Percentiles rank a stretch among this genome's conserved stretches.
These are phyloP conservation scores for Nicator chloris DNA, from an alignment of 2,113 vertebrate genomes.

Conservation along the genomic window DNA sequence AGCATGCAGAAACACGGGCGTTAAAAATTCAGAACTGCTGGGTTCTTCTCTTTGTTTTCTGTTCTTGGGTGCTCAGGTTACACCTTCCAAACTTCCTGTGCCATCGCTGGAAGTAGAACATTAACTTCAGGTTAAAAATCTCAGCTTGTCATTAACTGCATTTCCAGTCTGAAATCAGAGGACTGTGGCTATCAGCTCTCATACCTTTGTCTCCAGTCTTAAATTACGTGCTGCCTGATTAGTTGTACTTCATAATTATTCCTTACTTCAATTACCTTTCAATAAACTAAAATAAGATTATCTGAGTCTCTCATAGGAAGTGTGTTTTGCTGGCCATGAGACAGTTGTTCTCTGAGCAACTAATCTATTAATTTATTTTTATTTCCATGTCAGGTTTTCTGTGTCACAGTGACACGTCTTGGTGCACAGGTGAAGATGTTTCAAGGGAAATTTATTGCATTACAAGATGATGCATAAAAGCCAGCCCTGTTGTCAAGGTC, in stretches of 20 bases:
- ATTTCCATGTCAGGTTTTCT: background rate
- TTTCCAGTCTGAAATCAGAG: background rate
- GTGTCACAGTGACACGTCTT: background rate
- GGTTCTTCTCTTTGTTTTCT: background rate
- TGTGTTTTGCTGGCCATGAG: background rate
- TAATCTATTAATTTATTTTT: background rate
- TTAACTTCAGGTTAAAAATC: constrained; percentile 1
- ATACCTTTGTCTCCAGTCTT: background rate
- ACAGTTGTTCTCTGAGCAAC: background rate
- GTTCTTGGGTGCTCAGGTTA: background rate
- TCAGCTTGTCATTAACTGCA: background rate
- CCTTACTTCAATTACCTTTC: background rate
- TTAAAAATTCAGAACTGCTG: background rate
- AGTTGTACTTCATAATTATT: background rate
- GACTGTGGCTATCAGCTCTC: background rate
- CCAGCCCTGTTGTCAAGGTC: background rate
- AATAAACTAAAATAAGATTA: background rate
- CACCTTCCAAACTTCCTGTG: background rate
- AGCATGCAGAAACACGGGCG: background rate
- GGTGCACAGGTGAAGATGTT: background rate
- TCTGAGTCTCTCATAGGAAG: background rate
- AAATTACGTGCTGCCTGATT: background rate
- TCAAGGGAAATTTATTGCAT: background rate
- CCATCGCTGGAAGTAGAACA: background rate
- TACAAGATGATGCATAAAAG: background rate